Conservation (phyloP, 2,797 vertebrate genomes). For the Danio choprae region DNA sequence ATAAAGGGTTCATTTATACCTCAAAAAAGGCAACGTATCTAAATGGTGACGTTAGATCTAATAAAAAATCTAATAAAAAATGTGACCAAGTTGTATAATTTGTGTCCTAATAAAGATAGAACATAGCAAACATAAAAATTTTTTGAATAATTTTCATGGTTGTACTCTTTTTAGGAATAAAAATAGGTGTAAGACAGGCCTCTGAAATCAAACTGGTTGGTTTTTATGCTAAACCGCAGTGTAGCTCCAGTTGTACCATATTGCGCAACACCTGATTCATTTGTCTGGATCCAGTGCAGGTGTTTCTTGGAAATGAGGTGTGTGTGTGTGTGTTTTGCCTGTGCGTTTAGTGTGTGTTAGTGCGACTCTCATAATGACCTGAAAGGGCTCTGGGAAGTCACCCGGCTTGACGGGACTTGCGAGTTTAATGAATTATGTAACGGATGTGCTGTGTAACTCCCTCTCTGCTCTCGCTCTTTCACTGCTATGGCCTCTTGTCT, state of each 20-base stretch:
- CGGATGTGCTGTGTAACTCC: constrained; percentile 35
- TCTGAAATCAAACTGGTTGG: neutral
- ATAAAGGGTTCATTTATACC: too few species aligned
- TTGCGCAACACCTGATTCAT: neutral
- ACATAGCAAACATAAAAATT: too few species aligned
- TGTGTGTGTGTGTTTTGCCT: neutral
- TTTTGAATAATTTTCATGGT: too few species aligned
- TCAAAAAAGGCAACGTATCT: too few species aligned
- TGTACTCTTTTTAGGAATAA: too few species aligned
- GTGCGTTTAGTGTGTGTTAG: neutral
- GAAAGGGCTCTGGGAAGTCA: constrained; percentile 41
- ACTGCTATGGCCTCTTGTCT: neutral
- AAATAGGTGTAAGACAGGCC: too few species aligned
- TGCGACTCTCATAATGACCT: constrained; percentile 49
- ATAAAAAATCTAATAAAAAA: too few species aligned
- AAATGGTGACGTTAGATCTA: too few species aligned
- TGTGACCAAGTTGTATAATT: too few species aligned
- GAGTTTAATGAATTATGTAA: constrained; percentile 61
- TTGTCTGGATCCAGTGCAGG: neutral
- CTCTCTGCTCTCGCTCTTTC: constrained; percentile 28
- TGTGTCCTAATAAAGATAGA: too few species aligned
- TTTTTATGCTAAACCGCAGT: constrained; percentile 1
- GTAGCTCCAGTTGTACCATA: neutral
- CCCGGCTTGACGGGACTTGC: constrained; percentile 35
- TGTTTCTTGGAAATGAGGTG: neutral